Evolutionary conservation across 1,140 invertebrate genomes (phyloP).

Genomic region (Tribolium castaneum): DNA sequence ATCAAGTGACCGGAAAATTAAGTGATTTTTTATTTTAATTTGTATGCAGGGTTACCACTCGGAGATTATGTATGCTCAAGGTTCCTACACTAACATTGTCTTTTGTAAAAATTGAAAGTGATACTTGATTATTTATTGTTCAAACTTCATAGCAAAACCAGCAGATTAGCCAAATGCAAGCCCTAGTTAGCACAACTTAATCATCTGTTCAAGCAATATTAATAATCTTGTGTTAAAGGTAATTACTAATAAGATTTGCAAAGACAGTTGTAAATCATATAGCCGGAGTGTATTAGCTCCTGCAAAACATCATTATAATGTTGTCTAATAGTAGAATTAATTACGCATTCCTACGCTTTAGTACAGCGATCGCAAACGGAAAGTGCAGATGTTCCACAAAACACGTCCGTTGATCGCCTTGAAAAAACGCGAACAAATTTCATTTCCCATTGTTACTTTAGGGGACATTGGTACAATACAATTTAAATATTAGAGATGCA

Average conservation of each 20-base stretch:
- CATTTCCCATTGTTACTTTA: background rate
- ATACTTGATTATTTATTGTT: too few species aligned
- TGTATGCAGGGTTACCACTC: background rate
- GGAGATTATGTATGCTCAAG: background rate
- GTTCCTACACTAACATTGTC: too few species aligned
- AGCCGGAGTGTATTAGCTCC: background rate
- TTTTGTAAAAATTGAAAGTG: too few species aligned
- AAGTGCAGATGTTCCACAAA: constrained; percentile 9
- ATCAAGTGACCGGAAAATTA: background rate
- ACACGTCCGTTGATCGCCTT: background rate
- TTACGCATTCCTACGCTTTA: constrained; percentile 21
- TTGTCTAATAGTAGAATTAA: background rate
- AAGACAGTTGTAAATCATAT: background rate
- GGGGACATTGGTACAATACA: background rate
- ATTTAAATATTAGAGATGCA: constrained; percentile 10
- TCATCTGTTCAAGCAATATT: background rate
- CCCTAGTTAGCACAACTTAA: background rate
- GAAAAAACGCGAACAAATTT: background rate
- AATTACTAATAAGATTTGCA: constrained; percentile 11
- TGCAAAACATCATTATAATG: constrained; percentile 1
- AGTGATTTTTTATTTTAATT: background rate
- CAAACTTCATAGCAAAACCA: background rate
- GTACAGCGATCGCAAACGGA: background rate
- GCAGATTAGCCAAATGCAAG: background rate
- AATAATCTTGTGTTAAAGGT: constrained; percentile 1